A percentile compares a stretch with the other conserved stretches of the same genome.
Evolutionary conservation across 2,888 invertebrate genomes (phyloP).

Genomic region (Apomyelois bistriatella): DNA sequence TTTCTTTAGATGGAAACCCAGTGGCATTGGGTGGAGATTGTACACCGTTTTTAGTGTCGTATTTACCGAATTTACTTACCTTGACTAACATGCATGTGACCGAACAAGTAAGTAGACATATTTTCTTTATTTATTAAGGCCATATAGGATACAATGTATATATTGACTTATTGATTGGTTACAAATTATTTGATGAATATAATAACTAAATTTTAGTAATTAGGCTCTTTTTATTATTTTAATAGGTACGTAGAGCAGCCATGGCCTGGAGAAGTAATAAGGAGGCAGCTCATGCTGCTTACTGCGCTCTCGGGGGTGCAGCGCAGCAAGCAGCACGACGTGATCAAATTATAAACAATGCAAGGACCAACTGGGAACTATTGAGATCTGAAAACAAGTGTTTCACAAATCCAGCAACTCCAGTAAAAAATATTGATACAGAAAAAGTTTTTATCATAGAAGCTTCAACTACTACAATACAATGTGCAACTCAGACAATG

Average conservation of each 20-base stretch:
- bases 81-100: conserved; percentile 89
- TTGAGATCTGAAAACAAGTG: conserved; percentile 85
- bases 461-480: conserved; percentile 35
- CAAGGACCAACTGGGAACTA: conserved; percentile 92
- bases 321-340: conserved; percentile 82
- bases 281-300: conserved; percentile 84
- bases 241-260: conserved; percentile 84
- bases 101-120: conserved; percentile 77
- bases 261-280: conserved; percentile 90
- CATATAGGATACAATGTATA: too few species aligned
- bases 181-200: too few species aligned
- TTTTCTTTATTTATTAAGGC: not conserved
- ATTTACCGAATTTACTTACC: conserved; percentile 85
- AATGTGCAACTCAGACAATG: conserved; percentile 42
- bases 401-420: conserved; percentile 53
- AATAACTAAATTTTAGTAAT: too few species aligned
- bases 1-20: conserved; percentile 93
- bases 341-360: conserved; percentile 92
- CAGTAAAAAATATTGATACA: conserved; percentile 47
- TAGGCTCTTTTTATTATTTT: too few species aligned
- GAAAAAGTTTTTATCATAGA: conserved; percentile 56
- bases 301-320: conserved; percentile 80
- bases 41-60: conserved; percentile 89
- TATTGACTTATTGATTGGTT: too few species aligned
- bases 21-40: conserved; percentile 90